phyloP scores from a whole-genome alignment of 2,888 invertebrate genomes.

The Perithous albicinctus region DNA sequence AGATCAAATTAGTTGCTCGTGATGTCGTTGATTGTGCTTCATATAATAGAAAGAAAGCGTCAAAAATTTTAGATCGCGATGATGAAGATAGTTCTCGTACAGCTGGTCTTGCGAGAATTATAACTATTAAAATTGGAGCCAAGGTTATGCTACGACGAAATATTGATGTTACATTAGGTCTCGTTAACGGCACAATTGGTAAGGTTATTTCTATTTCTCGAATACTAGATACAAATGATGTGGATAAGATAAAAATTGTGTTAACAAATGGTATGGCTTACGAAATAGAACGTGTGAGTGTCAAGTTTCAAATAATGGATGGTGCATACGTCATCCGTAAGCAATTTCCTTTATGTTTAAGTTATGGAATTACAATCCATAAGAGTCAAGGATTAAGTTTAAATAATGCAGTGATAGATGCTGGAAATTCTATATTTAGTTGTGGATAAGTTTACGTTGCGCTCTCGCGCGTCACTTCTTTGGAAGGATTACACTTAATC shows the following conservation, averaged over 20 bases:
- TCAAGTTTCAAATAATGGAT: constrained; percentile 68
- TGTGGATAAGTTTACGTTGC: constrained; percentile 73
- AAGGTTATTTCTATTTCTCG: constrained; percentile 49
- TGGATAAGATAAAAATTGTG: constrained; percentile 56
- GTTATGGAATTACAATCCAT: constrained; percentile 70
- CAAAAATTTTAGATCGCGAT: constrained; percentile 61
- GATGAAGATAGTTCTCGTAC: constrained; percentile 70
- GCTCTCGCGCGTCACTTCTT: constrained; percentile 65
- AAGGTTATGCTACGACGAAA: constrained; percentile 71
- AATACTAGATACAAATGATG: constrained; percentile 41
- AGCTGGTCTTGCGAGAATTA: constrained; percentile 69
- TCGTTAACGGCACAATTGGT: constrained; percentile 73
- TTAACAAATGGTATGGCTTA: constrained; percentile 52
- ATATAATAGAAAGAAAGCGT: constrained; percentile 63
- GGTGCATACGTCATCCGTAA: constrained; percentile 61
- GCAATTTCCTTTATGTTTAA: constrained; percentile 70
- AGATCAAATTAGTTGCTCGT: constrained; percentile 70
- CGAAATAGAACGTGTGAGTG: constrained; percentile 56
- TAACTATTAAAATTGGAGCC: constrained; percentile 68
- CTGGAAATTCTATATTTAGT: too few relatives aligned
- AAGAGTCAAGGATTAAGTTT: constrained; percentile 71
- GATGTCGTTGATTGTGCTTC: constrained; percentile 67
- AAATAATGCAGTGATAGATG: too few relatives aligned
- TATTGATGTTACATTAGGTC: constrained; percentile 70
- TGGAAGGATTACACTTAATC: constrained; percentile 69